A percentile compares a stretch with the other conserved stretches of the same genome.
phyloP scores from a whole-genome alignment of 2,113 vertebrate species.

The Hepsetus odoe region DNA sequence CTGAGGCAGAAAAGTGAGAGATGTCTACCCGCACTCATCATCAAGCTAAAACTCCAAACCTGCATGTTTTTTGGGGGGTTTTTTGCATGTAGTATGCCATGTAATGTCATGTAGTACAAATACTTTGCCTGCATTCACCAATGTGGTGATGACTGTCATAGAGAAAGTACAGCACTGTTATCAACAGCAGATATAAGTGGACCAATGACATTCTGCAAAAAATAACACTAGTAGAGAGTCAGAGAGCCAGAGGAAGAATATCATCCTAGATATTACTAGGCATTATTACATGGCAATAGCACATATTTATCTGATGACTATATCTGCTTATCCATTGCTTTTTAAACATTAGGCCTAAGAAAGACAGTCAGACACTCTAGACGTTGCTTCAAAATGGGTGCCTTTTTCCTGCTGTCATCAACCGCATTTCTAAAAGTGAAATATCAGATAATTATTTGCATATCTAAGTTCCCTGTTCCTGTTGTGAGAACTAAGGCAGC shows the following conservation, averaged over 20 bases:
- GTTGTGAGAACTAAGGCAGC: constrained; percentile 58
- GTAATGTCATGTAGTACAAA: background rate
- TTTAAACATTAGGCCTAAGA: background rate
- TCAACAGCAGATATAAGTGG: background rate
- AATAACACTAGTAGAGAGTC: background rate
- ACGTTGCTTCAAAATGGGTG: background rate
- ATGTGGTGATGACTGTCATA: background rate
- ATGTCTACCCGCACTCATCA: background rate
- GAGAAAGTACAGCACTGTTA: background rate
- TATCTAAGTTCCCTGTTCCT: constrained; percentile 73
- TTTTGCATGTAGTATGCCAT: no score
- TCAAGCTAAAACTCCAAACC: background rate
- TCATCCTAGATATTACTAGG: background rate
- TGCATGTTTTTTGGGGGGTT: background rate
- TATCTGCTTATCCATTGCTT: background rate
- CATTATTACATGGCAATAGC: background rate
- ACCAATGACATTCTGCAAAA: background rate
- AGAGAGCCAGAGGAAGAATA: background rate
- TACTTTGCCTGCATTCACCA: no score
- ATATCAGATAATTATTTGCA: constrained; percentile 71
- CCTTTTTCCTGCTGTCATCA: constrained; percentile 62
- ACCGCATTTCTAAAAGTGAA: constrained; percentile 63
- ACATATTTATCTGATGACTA: background rate
- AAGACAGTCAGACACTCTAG: background rate
- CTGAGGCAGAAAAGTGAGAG: background rate